A percentile compares a stretch with the other conserved stretches of the same genome.
These are phyloP conservation scores for Sciurus niger DNA, from an alignment of 2,113 vertebrate genomes.

Conservation along the genomic window DNA sequence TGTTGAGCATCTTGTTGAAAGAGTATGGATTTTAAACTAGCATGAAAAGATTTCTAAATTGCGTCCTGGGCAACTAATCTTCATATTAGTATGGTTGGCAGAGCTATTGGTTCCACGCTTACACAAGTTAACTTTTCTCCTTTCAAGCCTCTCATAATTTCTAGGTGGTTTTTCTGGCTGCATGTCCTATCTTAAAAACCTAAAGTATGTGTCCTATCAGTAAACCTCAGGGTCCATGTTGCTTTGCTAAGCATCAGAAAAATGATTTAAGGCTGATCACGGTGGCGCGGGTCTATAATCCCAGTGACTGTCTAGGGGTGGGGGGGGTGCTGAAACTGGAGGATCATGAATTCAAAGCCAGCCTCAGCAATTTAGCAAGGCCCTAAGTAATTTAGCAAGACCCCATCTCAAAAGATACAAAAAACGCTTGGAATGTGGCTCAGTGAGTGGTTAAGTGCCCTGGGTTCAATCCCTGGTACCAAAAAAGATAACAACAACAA, in stretches of 20 bases:
- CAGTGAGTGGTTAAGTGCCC: too few species aligned
- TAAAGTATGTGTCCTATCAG: not conserved
- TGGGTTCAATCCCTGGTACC: too few species aligned
- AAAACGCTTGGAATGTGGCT: too few species aligned
- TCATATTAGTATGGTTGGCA: not conserved
- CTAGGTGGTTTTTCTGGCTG: not conserved
- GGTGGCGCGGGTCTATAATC: too few species aligned
- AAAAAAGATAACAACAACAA: too few species aligned
- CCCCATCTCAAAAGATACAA: too few species aligned
- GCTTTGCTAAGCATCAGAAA: not conserved
- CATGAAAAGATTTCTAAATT: constrained; percentile 22
- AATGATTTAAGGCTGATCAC: not conserved
- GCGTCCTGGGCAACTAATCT: not conserved
- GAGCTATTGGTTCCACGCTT: not conserved
- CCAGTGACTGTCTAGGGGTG: too few species aligned
- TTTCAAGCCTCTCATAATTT: not conserved
- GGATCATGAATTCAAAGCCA: too few species aligned
- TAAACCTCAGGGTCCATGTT: not conserved
- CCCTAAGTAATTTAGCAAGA: too few species aligned
- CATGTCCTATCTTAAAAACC: not conserved
- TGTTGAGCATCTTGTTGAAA: not conserved
- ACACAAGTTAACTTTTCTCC: constrained; percentile 36
- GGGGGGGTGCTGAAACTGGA: not conserved
- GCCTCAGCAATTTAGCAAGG: too few species aligned
- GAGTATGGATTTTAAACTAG: constrained; percentile 28